These are phyloP conservation scores for Lepilemur ruficaudatus DNA, from an alignment of 2,797 vertebrate species.

Conservation along the genomic window DNA sequence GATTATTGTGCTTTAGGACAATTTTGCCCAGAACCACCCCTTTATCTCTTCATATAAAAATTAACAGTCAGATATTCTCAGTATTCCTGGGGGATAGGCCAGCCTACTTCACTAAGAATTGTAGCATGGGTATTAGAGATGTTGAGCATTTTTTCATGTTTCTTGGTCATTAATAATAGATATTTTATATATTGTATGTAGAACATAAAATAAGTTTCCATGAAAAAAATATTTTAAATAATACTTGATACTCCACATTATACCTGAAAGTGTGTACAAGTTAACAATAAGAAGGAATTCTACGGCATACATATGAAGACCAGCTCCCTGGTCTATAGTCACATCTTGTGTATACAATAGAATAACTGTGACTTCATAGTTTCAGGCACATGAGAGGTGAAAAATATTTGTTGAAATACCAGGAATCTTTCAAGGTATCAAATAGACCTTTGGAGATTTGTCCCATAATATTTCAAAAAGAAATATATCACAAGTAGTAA, in stretches of 20 bases:
- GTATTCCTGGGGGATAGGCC: neutral
- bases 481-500: neutral
- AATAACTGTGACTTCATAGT: neutral
- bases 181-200: neutral
- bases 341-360: neutral
- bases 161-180: too few species aligned
- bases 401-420: neutral
- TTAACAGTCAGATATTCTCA: neutral
- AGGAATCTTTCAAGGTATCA: neutral
- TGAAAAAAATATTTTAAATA: neutral
- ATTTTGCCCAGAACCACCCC: neutral
- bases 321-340: neutral
- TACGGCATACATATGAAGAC: neutral
- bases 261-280: neutral
- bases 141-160: too few species aligned
- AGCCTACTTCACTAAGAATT: neutral
- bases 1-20: neutral
- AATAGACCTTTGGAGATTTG: neutral
- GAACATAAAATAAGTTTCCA: neutral
- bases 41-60: neutral
- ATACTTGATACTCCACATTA: neutral
- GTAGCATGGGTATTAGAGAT: neutral
- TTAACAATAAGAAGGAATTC: neutral
- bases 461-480: neutral
- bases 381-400: neutral